Percentiles rank a stretch among this genome's conserved stretches.
Evolutionary conservation across 2,113 vertebrate genomes (phyloP).

Genomic region (Syngnathoides biaculeatus): DNA sequence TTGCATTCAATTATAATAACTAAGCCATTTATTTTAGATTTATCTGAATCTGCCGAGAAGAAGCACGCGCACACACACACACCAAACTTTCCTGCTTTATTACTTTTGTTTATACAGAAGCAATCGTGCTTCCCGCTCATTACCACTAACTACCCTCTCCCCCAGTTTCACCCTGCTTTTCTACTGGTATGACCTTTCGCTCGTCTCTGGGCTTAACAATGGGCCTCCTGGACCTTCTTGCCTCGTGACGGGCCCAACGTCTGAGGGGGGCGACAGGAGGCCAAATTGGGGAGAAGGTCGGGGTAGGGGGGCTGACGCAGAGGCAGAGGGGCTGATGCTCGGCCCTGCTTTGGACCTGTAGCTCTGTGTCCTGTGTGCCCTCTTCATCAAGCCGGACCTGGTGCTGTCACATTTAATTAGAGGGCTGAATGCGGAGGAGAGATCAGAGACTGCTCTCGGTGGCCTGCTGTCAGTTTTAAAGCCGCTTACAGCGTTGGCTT

Average conservation of each 20-base stretch:
- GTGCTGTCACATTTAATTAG: conserved; percentile 66
- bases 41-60: background rate
- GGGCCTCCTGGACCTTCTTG: conserved; percentile 43
- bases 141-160: conserved; percentile 40
- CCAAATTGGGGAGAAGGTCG: conserved; percentile 11
- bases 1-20: conserved; percentile 5
- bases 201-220: conserved; percentile 57
- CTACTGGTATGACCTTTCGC: conserved; percentile 41
- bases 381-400: conserved; percentile 37
- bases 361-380: conserved; percentile 42
- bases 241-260: conserved; percentile 54
- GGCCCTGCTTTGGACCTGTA: conserved; percentile 19
- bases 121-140: conserved; percentile 49
- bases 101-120: conserved; percentile 43
- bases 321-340: conserved; percentile 34
- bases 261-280: conserved; percentile 40
- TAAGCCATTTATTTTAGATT: background rate
- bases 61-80: background rate
- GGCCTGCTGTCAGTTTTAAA: conserved; percentile 35
- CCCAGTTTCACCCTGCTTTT: conserved; percentile 33
- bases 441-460: conserved; percentile 30
- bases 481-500: conserved; percentile 14
- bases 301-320: conserved; percentile 3
- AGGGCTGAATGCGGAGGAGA: conserved; percentile 60
- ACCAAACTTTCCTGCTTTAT: background rate